phyloP scores from a whole-genome alignment of 2,797 vertebrate genomes.

The Crossoptilon crossoptilon region DNA sequence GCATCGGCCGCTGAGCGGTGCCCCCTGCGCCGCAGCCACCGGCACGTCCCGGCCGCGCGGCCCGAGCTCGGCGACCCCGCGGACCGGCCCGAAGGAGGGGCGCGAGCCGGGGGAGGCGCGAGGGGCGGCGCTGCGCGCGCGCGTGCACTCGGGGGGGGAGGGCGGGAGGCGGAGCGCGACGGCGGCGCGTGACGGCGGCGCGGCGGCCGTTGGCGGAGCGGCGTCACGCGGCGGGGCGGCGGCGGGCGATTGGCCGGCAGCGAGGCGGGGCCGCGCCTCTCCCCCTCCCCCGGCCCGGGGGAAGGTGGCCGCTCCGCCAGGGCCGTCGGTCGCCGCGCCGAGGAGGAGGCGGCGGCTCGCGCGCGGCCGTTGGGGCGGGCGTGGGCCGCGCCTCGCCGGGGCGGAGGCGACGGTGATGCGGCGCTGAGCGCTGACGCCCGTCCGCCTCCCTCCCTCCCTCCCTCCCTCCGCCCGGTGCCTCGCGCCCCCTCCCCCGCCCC shows the following conservation, averaged over 20 bases:
- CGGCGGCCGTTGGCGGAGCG: background rate
- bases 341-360: background rate
- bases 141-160: background rate
- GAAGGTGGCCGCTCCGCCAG: background rate
- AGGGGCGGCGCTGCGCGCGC: background rate
- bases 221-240: background rate
- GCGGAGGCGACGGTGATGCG: background rate
- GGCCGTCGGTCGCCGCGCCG: background rate
- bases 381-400: background rate
- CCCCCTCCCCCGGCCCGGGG: background rate
- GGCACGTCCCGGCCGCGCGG: rapidly evolving
- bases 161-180: background rate
- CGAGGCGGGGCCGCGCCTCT: background rate
- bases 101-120: background rate
- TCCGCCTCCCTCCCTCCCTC: background rate
- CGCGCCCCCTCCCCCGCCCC: slow-evolving; percentile 28
- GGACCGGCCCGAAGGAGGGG: background rate
- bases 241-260: background rate
- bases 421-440: background rate
- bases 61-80: rapidly evolving
- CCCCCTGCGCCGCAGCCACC: rapidly evolving
- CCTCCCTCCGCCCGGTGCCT: background rate
- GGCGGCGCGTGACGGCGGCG: background rate
- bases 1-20: too few species aligned
- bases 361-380: slow-evolving; percentile 67